Conservation (phyloP, 2,888 invertebrate genomes). For the Hirudinaria manillensis region DNA sequence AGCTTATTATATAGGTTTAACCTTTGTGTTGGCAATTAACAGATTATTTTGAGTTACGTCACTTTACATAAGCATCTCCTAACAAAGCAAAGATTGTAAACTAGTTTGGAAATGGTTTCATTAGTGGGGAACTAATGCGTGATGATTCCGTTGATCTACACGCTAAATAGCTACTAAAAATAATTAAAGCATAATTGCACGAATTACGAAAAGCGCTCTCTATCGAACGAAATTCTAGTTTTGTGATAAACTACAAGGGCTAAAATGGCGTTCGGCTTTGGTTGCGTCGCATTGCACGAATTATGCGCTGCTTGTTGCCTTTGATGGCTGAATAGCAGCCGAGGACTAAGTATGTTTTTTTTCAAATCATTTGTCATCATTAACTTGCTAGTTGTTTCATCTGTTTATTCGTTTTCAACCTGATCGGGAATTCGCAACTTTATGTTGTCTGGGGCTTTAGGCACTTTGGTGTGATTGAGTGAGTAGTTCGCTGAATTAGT, state of each 20-base stretch:
- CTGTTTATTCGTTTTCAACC: background rate
- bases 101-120: background rate
- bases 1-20: no score
- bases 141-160: background rate
- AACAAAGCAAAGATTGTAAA: slow-evolving; percentile 6
- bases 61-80: slow-evolving; percentile 10
- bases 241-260: background rate
- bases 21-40: background rate
- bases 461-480: no score
- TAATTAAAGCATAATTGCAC: background rate
- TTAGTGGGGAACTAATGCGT: background rate
- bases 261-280: slow-evolving; percentile 1
- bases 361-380: no score
- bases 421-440: background rate
- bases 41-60: slow-evolving; percentile 9
- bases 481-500: no score
- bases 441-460: background rate
- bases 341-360: no score
- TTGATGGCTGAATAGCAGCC: no score
- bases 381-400: background rate
- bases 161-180: background rate
- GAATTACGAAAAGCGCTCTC: no score
- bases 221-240: no score
- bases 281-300: slow-evolving; percentile 6
- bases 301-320: background rate